Evolutionary conservation across 2,888 invertebrate species (phyloP), one percentile per base, ranked within the genome.

Genomic region (Zaprionus lineosus): DNA sequence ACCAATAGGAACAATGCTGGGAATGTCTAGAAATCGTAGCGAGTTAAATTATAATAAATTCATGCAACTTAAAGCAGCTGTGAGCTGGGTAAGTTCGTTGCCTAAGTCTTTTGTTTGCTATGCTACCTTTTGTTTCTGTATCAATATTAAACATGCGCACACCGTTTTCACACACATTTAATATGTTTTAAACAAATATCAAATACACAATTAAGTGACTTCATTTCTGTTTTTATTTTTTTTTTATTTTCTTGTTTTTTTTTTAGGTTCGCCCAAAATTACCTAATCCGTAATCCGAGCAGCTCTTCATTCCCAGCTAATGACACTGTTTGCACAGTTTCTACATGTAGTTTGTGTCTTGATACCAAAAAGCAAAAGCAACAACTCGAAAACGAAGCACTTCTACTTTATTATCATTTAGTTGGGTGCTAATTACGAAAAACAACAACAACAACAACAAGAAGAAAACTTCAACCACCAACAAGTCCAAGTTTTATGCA

Each of bases 101-200:
- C 74, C 63, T 69, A 79, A 82, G 84, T 84, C 86, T 85, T 86
- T 82, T 70, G 82, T 78, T 67, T 69, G n/a, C 47, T 8, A 33
- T 11, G 14, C 18, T 51, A 47, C 44, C 50, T 63, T n/a, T 63
- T 66, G 65, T 69, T 66, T 53, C 12, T 15, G 34, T 61, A 72
- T 74, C 72, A 72, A 77, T 77, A 84, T 59, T 39, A 55, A 66
- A 62, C 58, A 52, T 71, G 61, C 58, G 59, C 63, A 50, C 55
- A 66, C 40, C 63, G 16, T 41, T 50, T 68, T 72, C 64, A 57
- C 75, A 68, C 55, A 61, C 77, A 68, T 74, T 77, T 72, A 84
- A 81, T 81, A 66, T 79, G 78, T 63, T 77, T n/a, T 60, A 69
- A 77, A 56, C 63, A 77, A 69, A 84, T 59, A 77, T 81, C 46